These are phyloP conservation scores for Eutolmus rufibarbis DNA, from an alignment of 2,888 invertebrate species.

Conservation along the genomic window DNA sequence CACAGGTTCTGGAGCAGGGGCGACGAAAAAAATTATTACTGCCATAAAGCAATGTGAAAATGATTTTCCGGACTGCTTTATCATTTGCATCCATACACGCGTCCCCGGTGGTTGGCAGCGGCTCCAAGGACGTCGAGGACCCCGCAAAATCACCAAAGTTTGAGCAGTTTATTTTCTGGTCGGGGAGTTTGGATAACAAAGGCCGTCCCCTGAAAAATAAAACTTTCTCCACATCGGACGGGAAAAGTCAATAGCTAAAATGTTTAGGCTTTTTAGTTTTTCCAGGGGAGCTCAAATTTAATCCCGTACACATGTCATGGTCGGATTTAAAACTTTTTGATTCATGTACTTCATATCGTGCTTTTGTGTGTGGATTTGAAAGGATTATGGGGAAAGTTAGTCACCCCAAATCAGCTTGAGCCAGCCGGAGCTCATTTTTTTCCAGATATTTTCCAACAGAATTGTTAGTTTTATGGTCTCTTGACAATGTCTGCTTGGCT, in stretches of 20 bases:
- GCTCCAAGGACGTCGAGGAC: background rate
- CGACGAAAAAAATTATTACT: background rate
- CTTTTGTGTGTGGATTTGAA: background rate
- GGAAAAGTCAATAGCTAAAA: slow-evolving; percentile 24
- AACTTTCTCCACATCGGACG: background rate
- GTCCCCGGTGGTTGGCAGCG: background rate
- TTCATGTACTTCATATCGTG: slow-evolving; percentile 10
- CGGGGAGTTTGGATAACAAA: background rate
- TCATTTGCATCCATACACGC: slow-evolving; percentile 12
- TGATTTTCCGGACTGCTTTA: slow-evolving; percentile 16
- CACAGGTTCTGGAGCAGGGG: background rate
- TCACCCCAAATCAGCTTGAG: background rate
- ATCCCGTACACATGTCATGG: slow-evolving; percentile 30
- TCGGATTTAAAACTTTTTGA: slow-evolving; percentile 35
- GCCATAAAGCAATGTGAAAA: slow-evolving; percentile 18
- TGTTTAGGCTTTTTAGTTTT: slow-evolving; percentile 19
- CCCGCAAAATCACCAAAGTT: slow-evolving; percentile 24
- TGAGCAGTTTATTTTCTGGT: slow-evolving; percentile 10
- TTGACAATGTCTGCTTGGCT: background rate
- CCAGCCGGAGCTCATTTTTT: background rate
- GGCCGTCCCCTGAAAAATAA: slow-evolving; percentile 4
- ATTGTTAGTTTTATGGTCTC: background rate
- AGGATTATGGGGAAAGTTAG: slow-evolving; percentile 1
- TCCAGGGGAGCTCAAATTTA: slow-evolving; percentile 23
- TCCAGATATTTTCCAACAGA: background rate